Base-by-base conservation (phyloP, 2,888 invertebrate genomes). In the Drosophila limbata region DNA sequence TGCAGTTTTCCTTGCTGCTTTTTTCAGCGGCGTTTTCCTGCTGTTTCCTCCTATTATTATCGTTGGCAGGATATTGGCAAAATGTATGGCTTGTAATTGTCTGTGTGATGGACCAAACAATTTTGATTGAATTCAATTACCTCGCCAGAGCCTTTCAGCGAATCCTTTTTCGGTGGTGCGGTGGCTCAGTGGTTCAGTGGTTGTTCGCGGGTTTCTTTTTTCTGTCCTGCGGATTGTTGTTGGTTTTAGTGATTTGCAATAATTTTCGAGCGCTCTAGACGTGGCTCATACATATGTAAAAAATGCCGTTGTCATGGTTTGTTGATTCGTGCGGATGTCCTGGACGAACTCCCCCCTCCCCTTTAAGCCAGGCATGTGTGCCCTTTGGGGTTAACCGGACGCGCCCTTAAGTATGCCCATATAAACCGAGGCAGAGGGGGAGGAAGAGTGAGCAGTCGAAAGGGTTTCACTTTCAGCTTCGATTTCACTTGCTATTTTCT, bases 91-190 rank as follows among this genome's bases (percentile, higher is more conserved):
- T 80, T 78, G 86, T 90, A 90, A 90, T 91, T 90, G 90, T 88
- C 87, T 90, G 91, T 88, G 90, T 91, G 91, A 90, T 91, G 91
- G 86, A 81, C 85, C 90, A 90, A 90, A 88, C 84, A 90, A 90
- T 91, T 91, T 91, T 91, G 91, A 91, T 91, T 91, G 91, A 90
- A 90, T 90, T 90, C 87, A 84, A 88, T 87, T 88, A 82, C 78
- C 68, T 76, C 52, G 72, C 71, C 52, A 2, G 57, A 70, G n/a
- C 73, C 67, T 75, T 66, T 66, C 66, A 44, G 31, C 56, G 69
- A 62, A 61, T 66, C 69, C 61, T 77, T 73, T 63, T 44, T 55
- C 25, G 5, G 25, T 25, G 25, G 25, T 25, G 25, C 25, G 25
- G 25, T 25, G 25, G 25, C 2, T 25, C 1, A 5, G 25, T 25